Evolutionary conservation across 2,797 vertebrate genomes (phyloP).

Genomic region (Tolypeutes matacus): DNA sequence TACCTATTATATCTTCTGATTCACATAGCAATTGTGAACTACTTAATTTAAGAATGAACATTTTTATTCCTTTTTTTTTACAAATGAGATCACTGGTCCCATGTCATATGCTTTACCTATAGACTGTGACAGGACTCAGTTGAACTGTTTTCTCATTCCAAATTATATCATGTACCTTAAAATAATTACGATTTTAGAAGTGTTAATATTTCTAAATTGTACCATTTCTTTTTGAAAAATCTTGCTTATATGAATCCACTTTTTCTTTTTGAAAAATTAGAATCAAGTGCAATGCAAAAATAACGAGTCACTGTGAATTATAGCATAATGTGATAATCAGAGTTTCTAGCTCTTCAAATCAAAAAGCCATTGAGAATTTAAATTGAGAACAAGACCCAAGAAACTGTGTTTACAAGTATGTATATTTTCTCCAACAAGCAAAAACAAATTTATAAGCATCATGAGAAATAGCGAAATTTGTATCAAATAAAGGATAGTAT

Average conservation of each 20-base stretch:
- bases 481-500: background rate
- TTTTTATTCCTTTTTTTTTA: background rate
- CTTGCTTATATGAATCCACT: background rate
- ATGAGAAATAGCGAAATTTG: background rate
- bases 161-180: background rate
- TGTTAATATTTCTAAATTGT: background rate
- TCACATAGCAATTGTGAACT: background rate
- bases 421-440: background rate
- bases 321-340: background rate
- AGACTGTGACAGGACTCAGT: background rate
- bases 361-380: background rate
- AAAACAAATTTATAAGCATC: background rate
- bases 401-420: background rate
- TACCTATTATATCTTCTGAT: background rate
- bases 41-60: background rate
- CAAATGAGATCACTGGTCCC: background rate
- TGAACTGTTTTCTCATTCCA: background rate
- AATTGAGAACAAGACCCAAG: background rate
- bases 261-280: constrained; percentile 12
- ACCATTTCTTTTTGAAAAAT: background rate
- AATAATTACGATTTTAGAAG: background rate
- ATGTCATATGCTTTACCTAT: background rate
- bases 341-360: background rate
- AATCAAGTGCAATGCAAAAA: background rate
- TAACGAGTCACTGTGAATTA: background rate